Conservation (phyloP, 2,888 invertebrate genomes). For the Nudaria mundana region DNA sequence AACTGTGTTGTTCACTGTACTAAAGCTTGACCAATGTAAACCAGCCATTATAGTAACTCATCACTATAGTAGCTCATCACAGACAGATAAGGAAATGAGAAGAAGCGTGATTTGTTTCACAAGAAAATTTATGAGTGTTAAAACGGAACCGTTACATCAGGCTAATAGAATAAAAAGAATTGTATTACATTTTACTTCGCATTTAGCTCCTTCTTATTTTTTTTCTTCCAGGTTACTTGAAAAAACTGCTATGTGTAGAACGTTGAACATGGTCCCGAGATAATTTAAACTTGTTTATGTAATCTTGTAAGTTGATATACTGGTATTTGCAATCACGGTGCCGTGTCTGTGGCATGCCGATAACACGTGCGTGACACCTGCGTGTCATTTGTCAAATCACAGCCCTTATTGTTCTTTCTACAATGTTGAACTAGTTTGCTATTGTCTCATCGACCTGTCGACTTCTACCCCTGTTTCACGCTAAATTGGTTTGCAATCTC, state of each 20-base stretch:
- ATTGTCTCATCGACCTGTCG: constrained; percentile 45
- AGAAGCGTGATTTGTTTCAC: constrained; percentile 32
- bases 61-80: no score
- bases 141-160: constrained; percentile 9
- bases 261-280: no score
- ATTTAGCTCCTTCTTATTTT: no score
- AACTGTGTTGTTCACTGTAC: no score
- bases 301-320: no score
- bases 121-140: constrained; percentile 24
- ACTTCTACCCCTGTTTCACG: constrained; percentile 48
- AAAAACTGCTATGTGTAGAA: no score
- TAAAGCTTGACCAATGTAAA: no score
- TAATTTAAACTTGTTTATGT: no score
- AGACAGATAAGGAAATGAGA: constrained; percentile 39
- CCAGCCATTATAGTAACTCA: no score
- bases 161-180: no score
- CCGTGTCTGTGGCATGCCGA: constrained; percentile 45
- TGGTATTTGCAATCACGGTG: constrained; percentile 30
- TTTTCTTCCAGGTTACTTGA: no score
- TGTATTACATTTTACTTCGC: no score
- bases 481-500: constrained; percentile 54
- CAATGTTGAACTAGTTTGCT: constrained; percentile 56
- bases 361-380: constrained; percentile 63
- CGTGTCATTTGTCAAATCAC: constrained; percentile 72
- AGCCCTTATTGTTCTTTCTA: constrained; percentile 50